A percentile compares a stretch with the other conserved stretches of the same genome.
phyloP scores from a whole-genome alignment of 64 coral and sea anemone species.

The Cladopsammia gracilis region DNA sequence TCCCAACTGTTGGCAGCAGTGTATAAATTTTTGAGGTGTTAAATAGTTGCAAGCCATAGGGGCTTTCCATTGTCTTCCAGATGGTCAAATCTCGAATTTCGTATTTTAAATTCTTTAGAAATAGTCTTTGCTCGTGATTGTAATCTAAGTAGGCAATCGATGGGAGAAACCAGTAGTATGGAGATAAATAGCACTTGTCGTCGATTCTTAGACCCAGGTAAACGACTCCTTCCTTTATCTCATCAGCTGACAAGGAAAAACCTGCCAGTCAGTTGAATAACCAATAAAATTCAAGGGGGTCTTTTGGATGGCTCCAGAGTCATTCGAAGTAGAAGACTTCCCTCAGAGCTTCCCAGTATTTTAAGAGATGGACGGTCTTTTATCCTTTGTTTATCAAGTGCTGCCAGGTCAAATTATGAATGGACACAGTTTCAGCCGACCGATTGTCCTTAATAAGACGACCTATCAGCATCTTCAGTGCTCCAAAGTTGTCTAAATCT shows the following conservation, averaged over 20 bases:
- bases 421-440: conserved; percentile 45
- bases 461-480: conserved; percentile 33
- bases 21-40: conserved; percentile 58
- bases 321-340: conserved; percentile 19
- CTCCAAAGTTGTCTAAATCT: conserved; percentile 58
- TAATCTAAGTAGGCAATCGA: conserved; percentile 71
- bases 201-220: conserved; percentile 58
- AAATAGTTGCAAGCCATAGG: conserved; percentile 35
- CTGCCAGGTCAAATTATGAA: conserved; percentile 65
- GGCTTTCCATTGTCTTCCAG: conserved; percentile 52
- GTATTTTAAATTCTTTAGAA: conserved; percentile 70
- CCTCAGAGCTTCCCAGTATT: conserved; percentile 46
- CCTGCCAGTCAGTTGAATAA: no score
- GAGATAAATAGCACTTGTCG: conserved; percentile 50
- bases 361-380: conserved; percentile 46
- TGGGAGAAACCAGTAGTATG: conserved; percentile 68
- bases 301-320: conserved; percentile 4
- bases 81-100: conserved; percentile 63
- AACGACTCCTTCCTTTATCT: conserved; percentile 37
- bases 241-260: conserved; percentile 18
- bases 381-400: conserved; percentile 53
- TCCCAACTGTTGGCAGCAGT: conserved; percentile 23
- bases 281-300: conserved; percentile 36
- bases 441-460: conserved; percentile 10
- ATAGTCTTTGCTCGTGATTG: conserved; percentile 60